These are phyloP conservation scores for Siphamia tubifer DNA, from an alignment of 2,113 vertebrate genomes.

Conservation along the genomic window DNA sequence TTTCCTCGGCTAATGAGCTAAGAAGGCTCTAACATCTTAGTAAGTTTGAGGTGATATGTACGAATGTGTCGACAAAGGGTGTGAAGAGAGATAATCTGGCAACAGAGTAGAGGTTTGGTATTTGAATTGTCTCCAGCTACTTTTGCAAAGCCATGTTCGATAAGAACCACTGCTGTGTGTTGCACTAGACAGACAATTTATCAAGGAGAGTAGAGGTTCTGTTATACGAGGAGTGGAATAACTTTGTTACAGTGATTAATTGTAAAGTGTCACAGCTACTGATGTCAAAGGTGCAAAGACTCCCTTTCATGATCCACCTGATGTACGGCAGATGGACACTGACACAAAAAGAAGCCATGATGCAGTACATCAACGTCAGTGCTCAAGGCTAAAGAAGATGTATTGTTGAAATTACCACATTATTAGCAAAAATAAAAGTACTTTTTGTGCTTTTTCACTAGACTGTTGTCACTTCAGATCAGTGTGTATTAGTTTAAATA, in stretches of 20 bases:
- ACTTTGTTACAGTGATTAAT: conserved; percentile 36
- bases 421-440: conserved; percentile 11
- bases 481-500: background rate
- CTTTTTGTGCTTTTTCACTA: conserved; percentile 62
- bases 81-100: conserved; percentile 38
- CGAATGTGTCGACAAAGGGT: background rate
- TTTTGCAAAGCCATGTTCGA: conserved; percentile 43
- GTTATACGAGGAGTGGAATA: conserved; percentile 39
- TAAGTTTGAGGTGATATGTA: conserved; percentile 20
- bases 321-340: background rate
- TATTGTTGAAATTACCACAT: background rate
- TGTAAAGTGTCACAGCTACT: background rate
- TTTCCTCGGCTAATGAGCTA: conserved; percentile 15
- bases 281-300: background rate
- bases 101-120: conserved; percentile 29
- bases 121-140: conserved; percentile 60
- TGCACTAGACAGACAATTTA: conserved; percentile 42
- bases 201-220: conserved; percentile 35
- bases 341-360: background rate
- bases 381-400: background rate
- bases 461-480: conserved; percentile 10
- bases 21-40: conserved; percentile 8
- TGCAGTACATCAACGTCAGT: background rate
- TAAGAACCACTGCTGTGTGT: conserved; percentile 49
- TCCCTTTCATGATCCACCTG: background rate